Percentiles rank a stretch among this genome's conserved stretches.
Conservation (phyloP, 2,113 vertebrate genomes). For the Pollachius pollachius region DNA sequence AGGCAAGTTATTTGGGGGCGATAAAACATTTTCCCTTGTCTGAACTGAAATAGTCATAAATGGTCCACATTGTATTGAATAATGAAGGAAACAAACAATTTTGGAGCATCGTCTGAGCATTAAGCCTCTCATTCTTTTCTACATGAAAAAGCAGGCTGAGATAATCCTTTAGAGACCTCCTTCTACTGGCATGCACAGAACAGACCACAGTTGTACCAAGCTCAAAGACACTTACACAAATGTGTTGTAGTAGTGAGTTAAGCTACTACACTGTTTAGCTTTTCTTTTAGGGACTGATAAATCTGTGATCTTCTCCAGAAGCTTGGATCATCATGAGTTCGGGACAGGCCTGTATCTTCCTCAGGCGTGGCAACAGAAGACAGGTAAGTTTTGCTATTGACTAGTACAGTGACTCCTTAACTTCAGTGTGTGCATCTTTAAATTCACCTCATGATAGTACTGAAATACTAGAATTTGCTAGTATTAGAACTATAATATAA, state of each 20-base stretch:
- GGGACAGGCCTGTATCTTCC: slow-evolving; percentile 85
- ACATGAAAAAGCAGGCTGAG: neutral
- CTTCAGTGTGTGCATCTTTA: no score
- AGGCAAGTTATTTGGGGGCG: neutral
- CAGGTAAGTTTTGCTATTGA: slow-evolving; percentile 54
- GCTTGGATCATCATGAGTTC: slow-evolving; percentile 62
- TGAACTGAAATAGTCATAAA: no score
- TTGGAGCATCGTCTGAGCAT: no score
- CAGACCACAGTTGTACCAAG: neutral
- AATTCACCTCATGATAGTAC: no score
- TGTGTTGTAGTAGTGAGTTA: neutral
- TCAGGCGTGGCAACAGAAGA: slow-evolving; percentile 76
- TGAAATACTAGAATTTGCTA: no score
- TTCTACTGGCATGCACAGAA: no score
- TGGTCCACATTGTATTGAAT: neutral
- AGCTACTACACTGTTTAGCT: neutral
- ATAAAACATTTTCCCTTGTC: neutral
- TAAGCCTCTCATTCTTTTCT: no score
- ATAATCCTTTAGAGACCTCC: no score
- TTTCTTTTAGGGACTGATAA: neutral
- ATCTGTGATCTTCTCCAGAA: neutral
- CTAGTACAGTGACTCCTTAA: no score
- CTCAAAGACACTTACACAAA: neutral
- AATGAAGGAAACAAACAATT: no score
- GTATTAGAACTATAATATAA: no score